Percentiles rank a stretch among this genome's conserved stretches.
These are phyloP conservation scores for Otolemur garnettii DNA, from an alignment of 2,113 vertebrate genomes.

Conservation along the genomic window DNA sequence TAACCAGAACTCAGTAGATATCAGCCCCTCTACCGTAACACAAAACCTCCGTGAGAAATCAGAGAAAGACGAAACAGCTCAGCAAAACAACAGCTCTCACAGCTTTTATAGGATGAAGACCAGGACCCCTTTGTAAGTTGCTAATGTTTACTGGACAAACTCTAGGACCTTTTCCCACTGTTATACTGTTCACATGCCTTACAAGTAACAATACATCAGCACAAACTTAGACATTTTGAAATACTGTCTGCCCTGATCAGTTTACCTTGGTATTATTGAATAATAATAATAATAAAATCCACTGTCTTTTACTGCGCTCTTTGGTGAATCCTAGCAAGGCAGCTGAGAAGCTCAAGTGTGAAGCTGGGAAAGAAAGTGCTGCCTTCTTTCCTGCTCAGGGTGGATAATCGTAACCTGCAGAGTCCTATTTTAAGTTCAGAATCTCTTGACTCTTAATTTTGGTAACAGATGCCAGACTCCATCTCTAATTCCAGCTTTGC, in stretches of 20 bases:
- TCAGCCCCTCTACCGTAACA: neutral
- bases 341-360: neutral
- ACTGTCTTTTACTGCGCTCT: neutral
- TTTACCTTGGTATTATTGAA: neutral
- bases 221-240: neutral
- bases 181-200: neutral
- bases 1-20: neutral
- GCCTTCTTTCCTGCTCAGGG: neutral
- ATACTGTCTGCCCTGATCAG: neutral
- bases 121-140: neutral
- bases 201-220: neutral
- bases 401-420: neutral
- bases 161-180: neutral
- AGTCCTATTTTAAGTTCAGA: conserved; percentile 24
- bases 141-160: neutral
- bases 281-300: neutral
- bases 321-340: neutral
- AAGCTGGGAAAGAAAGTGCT: neutral
- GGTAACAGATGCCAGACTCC: neutral
- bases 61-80: neutral
- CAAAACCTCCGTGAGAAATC: neutral
- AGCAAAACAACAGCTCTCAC: neutral
- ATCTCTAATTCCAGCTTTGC: conserved; percentile 10
- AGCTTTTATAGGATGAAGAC: neutral
- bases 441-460: conserved; percentile 45